A percentile compares a stretch with the other conserved stretches of the same genome.
Evolutionary conservation across 2,113 vertebrate species (phyloP).

Genomic region (Lophotis ruficrista): DNA sequence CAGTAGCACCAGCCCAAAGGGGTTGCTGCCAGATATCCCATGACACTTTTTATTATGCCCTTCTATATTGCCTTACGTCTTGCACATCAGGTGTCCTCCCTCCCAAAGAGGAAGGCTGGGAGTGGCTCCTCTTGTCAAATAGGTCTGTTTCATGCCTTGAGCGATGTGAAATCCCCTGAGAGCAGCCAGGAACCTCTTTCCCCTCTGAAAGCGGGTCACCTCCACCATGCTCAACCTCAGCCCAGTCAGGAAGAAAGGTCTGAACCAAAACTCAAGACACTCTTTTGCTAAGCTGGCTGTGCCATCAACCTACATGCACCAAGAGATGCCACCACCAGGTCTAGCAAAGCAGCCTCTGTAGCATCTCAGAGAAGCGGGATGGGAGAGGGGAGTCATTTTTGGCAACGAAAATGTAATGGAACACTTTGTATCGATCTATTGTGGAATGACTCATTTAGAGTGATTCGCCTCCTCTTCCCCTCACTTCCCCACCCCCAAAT

Average conservation of each 20-base stretch:
- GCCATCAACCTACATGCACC: background rate
- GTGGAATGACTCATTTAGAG: slow-evolving; percentile 31
- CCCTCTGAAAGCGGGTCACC: background rate
- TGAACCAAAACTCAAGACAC: background rate
- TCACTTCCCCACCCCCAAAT: slow-evolving; percentile 5
- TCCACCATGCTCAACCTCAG: background rate
- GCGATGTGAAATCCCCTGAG: background rate
- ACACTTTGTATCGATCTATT: slow-evolving; percentile 2
- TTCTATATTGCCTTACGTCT: background rate
- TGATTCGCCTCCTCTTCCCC: slow-evolving; percentile 1
- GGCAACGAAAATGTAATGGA: slow-evolving; percentile 14
- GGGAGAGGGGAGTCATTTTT: background rate
- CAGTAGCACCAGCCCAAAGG: background rate
- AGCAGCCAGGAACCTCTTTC: background rate
- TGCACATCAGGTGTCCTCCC: background rate
- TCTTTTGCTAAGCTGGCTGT: background rate
- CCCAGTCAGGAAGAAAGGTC: background rate
- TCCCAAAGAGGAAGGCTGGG: background rate
- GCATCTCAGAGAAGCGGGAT: background rate
- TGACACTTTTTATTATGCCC: background rate
- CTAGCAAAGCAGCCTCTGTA: background rate
- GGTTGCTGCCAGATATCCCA: background rate
- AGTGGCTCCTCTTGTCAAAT: background rate
- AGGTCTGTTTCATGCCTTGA: background rate
- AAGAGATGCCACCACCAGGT: background rate